These are phyloP conservation scores for Lamprotornis superbus DNA, from an alignment of 2,113 vertebrate genomes.

Conservation along the genomic window DNA sequence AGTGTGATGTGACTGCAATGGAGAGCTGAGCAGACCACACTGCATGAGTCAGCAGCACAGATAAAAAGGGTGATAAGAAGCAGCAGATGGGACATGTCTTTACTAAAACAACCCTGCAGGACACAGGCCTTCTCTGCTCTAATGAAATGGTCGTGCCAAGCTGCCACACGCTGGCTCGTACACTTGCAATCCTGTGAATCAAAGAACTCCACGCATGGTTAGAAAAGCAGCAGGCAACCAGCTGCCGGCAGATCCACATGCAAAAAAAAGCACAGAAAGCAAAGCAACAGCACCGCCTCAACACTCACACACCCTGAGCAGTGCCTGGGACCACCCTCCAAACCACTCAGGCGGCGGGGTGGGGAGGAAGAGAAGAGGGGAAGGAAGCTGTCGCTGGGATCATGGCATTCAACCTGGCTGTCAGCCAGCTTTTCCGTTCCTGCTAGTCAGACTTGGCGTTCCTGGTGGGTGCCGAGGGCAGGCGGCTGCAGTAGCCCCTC, in stretches of 20 bases:
- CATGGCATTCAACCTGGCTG: not conserved
- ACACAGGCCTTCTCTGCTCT: constrained; percentile 27
- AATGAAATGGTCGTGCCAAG: constrained; percentile 19
- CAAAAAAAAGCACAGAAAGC: not conserved
- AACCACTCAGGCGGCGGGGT: not conserved
- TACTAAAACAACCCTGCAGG: constrained; percentile 40
- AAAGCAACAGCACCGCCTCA: not conserved
- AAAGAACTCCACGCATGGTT: not conserved
- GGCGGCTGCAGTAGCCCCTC: not conserved
- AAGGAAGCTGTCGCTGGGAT: constrained; percentile 27
- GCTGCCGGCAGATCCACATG: not conserved
- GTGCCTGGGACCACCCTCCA: not conserved
- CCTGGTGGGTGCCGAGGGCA: not conserved
- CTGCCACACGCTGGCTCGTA: not conserved
- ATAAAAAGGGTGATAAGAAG: constrained; percentile 65
- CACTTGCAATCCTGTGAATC: not conserved
- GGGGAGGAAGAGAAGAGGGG: constrained; percentile 1
- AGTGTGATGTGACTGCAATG: constrained; percentile 40
- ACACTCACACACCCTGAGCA: rapidly evolving
- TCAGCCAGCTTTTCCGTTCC: not conserved
- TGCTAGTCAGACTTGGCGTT: not conserved
- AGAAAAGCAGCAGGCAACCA: constrained; percentile 1
- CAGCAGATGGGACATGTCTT: constrained; percentile 60
- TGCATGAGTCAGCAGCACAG: constrained; percentile 57
- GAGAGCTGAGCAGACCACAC: constrained; percentile 52